Evolutionary conservation across 2,113 vertebrate species (phyloP).

Genomic region (Ailurus styani): DNA sequence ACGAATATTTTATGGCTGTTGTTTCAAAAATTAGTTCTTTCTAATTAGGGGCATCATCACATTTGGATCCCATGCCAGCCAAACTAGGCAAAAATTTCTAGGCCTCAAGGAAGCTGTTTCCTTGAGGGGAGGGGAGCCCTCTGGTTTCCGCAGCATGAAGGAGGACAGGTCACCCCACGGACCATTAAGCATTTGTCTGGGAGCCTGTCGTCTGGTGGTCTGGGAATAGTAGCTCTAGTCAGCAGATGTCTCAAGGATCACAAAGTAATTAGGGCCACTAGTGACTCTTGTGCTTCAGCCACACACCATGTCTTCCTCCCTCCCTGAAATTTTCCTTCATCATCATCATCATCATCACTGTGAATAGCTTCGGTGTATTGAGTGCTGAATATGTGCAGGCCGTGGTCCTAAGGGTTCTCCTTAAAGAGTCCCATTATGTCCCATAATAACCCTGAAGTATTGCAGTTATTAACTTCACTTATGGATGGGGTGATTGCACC

Average conservation of each 20-base stretch:
- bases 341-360: neutral
- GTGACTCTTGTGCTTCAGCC: neutral
- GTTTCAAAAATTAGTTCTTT: neutral
- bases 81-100: neutral
- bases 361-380: neutral
- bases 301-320: neutral
- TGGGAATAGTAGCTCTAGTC: neutral
- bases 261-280: neutral
- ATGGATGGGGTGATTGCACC: neutral
- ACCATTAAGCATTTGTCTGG: neutral
- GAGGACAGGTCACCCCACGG: rapidly evolving
- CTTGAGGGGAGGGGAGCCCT: neutral
- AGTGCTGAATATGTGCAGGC: neutral
- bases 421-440: neutral
- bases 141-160: rapidly evolving
- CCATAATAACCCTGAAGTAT: neutral
- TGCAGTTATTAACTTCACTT: neutral
- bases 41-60: neutral
- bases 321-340: neutral
- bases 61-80: neutral
- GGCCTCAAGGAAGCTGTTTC: neutral
- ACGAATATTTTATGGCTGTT: neutral
- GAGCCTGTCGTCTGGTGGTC: neutral
- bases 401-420: neutral
- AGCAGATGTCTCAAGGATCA: neutral